phyloP scores from a whole-genome alignment of 2,888 invertebrate species.

The Plebejus argus region DNA sequence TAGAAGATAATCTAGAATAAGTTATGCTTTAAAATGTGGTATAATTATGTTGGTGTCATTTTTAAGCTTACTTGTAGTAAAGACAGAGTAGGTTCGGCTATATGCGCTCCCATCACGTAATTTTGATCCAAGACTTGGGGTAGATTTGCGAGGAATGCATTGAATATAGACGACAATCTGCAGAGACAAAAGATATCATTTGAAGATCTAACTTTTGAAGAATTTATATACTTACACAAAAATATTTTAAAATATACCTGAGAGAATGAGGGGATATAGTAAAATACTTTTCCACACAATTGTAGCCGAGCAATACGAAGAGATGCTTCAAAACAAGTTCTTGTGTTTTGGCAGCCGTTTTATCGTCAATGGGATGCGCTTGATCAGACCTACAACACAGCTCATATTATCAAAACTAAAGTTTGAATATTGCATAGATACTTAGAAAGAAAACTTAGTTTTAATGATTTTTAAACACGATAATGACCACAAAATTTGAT shows the following conservation, averaged over 20 bases:
- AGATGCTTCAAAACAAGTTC: constrained; percentile 94
- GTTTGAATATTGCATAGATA: neutral
- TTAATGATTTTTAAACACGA: too few species aligned
- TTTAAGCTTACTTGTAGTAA: constrained; percentile 69
- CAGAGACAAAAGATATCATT: constrained; percentile 38
- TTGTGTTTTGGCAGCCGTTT: constrained; percentile 88
- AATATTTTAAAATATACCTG: constrained; percentile 74
- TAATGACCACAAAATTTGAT: neutral
- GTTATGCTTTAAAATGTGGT: too few species aligned
- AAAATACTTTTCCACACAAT: constrained; percentile 93
- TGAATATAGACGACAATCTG: constrained; percentile 96
- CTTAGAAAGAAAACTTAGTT: neutral
- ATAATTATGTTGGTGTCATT: too few species aligned
- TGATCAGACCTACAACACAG: constrained; percentile 65
- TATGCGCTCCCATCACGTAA: constrained; percentile 93
- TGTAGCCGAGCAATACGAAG: constrained; percentile 95
- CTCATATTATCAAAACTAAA: neutral
- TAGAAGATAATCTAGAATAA: too few species aligned
- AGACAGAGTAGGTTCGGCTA: constrained; percentile 90
- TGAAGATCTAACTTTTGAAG: neutral
- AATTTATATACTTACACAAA: neutral
- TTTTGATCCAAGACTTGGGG: constrained; percentile 98
- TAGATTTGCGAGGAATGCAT: constrained; percentile 95
- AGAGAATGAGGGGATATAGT: constrained; percentile 93
- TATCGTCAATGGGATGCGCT: constrained; percentile 94